These are phyloP conservation scores for Hyposoter dolosus DNA, from an alignment of 2,888 invertebrate species.

Conservation along the genomic window DNA sequence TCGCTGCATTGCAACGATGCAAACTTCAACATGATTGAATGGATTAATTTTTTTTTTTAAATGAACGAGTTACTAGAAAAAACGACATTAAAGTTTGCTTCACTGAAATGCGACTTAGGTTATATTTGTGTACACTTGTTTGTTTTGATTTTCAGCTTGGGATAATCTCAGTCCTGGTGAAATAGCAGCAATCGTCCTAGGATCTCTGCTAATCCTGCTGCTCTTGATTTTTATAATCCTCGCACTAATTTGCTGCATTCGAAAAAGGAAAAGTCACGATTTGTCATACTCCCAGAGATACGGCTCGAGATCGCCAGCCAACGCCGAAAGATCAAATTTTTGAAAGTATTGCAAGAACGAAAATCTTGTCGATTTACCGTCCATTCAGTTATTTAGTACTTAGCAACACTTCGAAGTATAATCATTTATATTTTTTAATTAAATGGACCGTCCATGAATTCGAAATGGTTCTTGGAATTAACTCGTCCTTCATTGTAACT, in stretches of 20 bases:
- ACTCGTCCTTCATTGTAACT: no score
- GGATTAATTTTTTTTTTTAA: not conserved
- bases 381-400: not conserved
- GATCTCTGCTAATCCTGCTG: constrained; percentile 88
- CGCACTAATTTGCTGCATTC: constrained; percentile 88
- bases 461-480: no score
- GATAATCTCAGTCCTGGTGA: constrained; percentile 85
- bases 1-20: no score
- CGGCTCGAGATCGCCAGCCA: constrained; percentile 79
- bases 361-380: not conserved
- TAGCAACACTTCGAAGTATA: not conserved
- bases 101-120: constrained; percentile 66
- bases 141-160: constrained; percentile 83
- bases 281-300: constrained; percentile 86
- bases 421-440: not conserved
- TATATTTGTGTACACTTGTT: not conserved
- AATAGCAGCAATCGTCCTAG: constrained; percentile 90
- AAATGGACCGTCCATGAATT: no score
- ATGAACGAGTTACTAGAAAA: not conserved
- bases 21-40: no score
- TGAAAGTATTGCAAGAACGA: not conserved
- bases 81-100: no score
- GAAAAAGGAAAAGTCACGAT: constrained; percentile 87
- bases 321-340: constrained; percentile 76
- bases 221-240: constrained; percentile 87